These are phyloP conservation scores for Genyomyrus donnyi DNA, from an alignment of 2,113 vertebrate genomes.

Conservation along the genomic window DNA sequence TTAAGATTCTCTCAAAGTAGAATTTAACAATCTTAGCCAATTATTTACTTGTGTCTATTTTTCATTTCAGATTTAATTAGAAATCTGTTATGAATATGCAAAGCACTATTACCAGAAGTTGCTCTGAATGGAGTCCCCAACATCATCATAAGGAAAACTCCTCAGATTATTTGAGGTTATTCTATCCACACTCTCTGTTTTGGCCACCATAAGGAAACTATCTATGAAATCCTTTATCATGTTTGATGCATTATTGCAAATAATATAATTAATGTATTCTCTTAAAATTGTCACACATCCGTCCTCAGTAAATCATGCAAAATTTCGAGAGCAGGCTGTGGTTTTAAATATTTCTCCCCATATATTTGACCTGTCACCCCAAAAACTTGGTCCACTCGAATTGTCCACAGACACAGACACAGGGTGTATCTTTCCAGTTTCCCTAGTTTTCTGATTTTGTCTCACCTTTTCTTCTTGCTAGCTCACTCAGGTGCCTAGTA, in stretches of 20 bases:
- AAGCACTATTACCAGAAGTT: not conserved
- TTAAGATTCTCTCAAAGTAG: not conserved
- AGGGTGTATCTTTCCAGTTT: not conserved
- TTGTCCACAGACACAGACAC: not conserved
- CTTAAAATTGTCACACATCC: not conserved
- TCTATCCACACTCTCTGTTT: not conserved
- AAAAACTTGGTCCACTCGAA: not conserved
- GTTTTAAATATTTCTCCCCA: not conserved
- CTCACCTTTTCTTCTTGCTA: conserved; percentile 21
- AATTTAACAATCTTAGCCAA: not conserved
- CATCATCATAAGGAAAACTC: not conserved
- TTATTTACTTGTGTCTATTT: not conserved
- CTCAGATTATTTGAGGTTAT: not conserved
- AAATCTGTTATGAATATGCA: not conserved
- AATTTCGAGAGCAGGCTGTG: not conserved
- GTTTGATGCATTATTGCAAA: not conserved
- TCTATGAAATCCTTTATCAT: not conserved
- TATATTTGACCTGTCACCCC: not conserved
- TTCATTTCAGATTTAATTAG: not conserved
- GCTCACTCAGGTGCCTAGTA: conserved; percentile 22
- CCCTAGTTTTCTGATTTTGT: not conserved
- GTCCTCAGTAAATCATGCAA: not conserved
- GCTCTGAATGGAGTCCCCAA: not conserved
- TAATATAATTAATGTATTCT: not conserved
- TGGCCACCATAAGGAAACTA: not conserved